phyloP scores from a whole-genome alignment of 2,113 vertebrate species.

The Chaenocephalus aceratus region DNA sequence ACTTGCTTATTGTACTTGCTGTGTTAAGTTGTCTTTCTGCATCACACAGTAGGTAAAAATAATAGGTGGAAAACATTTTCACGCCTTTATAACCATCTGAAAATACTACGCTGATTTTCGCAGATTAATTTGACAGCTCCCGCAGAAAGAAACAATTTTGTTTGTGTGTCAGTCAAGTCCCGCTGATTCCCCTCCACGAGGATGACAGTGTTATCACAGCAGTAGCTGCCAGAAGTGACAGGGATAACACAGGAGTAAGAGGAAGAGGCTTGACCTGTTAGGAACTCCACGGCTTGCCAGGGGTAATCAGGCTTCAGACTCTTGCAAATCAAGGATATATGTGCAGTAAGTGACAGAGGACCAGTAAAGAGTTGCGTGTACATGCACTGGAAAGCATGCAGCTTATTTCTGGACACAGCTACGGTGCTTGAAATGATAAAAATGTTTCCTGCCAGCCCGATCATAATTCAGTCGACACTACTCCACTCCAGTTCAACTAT shows the following conservation, averaged over 20 bases:
- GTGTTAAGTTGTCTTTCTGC: not conserved
- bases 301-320: constrained; percentile 34
- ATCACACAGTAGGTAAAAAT: not conserved
- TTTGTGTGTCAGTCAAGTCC: constrained; percentile 35
- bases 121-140: constrained; percentile 9
- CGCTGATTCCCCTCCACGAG: not conserved
- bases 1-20: too few relatives aligned
- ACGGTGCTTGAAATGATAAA: constrained; percentile 38
- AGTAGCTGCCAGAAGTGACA: constrained; percentile 41
- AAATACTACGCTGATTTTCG: not conserved
- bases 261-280: constrained; percentile 41
- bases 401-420: constrained; percentile 41
- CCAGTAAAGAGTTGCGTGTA: constrained; percentile 1
- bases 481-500: constrained; percentile 50
- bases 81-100: not conserved
- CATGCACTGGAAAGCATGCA: constrained; percentile 10
- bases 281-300: constrained; percentile 26
- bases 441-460: constrained; percentile 35
- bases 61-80: not conserved
- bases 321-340: not conserved
- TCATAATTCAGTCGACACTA: constrained; percentile 50
- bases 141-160: constrained; percentile 8
- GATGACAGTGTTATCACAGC: constrained; percentile 39
- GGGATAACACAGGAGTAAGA: constrained; percentile 45
- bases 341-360: constrained; percentile 20